Conservation (phyloP, 2,113 vertebrate genomes). For the Mormyrus lacerda region DNA sequence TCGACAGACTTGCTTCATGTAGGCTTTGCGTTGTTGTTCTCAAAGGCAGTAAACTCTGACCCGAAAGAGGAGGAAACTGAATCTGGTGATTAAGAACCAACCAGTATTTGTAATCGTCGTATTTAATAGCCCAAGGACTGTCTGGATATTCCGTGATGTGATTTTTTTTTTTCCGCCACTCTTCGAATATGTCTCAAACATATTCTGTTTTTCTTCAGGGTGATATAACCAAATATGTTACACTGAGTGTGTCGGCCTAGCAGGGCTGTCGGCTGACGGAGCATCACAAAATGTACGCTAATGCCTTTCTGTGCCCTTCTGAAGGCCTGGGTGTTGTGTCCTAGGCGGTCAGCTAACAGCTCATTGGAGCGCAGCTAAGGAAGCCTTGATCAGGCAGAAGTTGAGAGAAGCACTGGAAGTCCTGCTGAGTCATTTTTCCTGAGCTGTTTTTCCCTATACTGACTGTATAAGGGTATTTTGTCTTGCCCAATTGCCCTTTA, state of each 20-base stretch:
- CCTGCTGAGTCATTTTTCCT: constrained; percentile 1
- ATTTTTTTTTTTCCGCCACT: not conserved
- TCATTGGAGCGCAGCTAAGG: not conserved
- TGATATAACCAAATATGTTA: not conserved
- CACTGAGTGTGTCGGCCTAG: not conserved
- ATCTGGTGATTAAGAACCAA: not conserved
- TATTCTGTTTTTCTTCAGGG: not conserved
- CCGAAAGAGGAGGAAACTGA: not conserved
- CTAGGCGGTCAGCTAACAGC: not conserved
- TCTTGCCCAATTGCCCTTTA: not conserved
- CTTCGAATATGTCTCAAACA: not conserved
- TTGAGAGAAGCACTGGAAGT: not conserved
- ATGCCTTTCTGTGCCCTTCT: not conserved
- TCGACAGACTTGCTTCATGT: not conserved
- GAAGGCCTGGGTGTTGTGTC: not conserved
- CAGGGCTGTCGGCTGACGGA: not conserved
- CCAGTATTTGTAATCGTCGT: not conserved
- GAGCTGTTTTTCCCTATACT: not conserved
- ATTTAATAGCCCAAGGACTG: not conserved
- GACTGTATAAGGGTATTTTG: not conserved
- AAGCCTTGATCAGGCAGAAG: not conserved
- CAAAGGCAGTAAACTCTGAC: not conserved
- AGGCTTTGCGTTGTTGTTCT: not conserved
- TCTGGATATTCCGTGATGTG: not conserved
- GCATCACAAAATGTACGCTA: not conserved